Evolutionary conservation across 1,140 invertebrate genomes (phyloP), one percentile per base, ranked within the genome.

Genomic region (Popillia japonica): DNA sequence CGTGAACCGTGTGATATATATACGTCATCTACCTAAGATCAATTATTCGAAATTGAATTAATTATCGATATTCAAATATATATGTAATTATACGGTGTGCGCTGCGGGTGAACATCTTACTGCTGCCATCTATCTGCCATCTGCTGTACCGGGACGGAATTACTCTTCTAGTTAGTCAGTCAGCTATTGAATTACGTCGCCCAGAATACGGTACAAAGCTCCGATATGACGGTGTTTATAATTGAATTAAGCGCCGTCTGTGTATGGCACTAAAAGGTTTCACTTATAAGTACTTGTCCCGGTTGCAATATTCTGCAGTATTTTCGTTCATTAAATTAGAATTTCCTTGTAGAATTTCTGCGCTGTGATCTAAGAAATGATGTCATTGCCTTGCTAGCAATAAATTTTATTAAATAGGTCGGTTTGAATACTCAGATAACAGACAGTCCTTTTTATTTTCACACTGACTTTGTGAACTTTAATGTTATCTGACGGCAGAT

Each of bases 1-100:
- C 61, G 27, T 68, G 6, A 34, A 14, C 22, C 22, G 61, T 34
- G 4, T 68, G 27, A 68, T 68, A 34, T 68, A 68, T 48, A 34
- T 34, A 34, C 27, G 27, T 68, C 27, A 68, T 68, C 22, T 10
- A 10, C 61, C 17, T 68, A 68, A 68, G 27, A 34, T 23, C 61
- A 68, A 27, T 68, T 68, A 68, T 68, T 23, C 22, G 22, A 68
- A 68, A 68, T 68, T 68, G 61, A 68, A 34, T 68, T 68, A 68
- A 68, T 68, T 68, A 68, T 68, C 61, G 61, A 68, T 68, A 68
- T 68, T 68, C 61, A 68, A 68, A 27, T 27, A 27, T 27, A 34
- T 68, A 68, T 68, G 22, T 68, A 34, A 68, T 68, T 23, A 68
- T 68, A 68, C 20, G 22, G 61, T 68, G 61, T 22, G 22, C 20